Conservation (phyloP, 1,140 invertebrate species). For the Lamellibrachia luymesi region DNA sequence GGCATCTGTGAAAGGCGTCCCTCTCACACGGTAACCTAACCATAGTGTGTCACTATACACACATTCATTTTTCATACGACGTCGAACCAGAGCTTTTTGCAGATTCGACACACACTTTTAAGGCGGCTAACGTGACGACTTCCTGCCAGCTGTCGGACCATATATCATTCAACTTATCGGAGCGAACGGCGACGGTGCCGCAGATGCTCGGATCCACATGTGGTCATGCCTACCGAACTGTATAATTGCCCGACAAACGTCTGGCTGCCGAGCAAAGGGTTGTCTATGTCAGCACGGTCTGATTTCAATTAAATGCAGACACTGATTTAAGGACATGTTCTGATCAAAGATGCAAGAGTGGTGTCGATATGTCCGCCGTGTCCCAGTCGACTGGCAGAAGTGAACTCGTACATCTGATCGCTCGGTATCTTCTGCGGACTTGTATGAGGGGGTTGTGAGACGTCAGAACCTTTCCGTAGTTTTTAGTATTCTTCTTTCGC, state of each 20-base stretch:
- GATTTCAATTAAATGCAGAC: background rate
- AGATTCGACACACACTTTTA: background rate
- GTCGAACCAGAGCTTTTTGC: background rate
- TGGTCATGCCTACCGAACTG: background rate
- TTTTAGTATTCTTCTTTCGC: background rate
- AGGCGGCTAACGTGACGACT: background rate
- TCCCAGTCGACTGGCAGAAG: background rate
- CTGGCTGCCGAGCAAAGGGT: background rate
- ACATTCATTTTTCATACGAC: background rate
- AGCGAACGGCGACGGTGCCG: background rate
- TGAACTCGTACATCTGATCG: background rate
- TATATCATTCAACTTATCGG: background rate
- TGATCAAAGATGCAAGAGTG: background rate
- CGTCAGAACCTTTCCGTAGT: background rate
- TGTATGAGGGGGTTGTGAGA: background rate
- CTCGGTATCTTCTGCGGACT: background rate
- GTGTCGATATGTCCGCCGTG: background rate
- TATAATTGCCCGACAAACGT: constrained; percentile 4
- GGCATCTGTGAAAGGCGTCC: background rate
- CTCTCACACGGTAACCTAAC: background rate
- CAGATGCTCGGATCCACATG: background rate
- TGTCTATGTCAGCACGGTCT: background rate
- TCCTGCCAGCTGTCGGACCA: background rate
- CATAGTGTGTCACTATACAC: background rate
- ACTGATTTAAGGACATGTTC: background rate